Evolutionary conservation across 1,140 invertebrate species (phyloP), one percentile per base, ranked within the genome.

Genomic region (Aphaenogaster ashmeadi): DNA sequence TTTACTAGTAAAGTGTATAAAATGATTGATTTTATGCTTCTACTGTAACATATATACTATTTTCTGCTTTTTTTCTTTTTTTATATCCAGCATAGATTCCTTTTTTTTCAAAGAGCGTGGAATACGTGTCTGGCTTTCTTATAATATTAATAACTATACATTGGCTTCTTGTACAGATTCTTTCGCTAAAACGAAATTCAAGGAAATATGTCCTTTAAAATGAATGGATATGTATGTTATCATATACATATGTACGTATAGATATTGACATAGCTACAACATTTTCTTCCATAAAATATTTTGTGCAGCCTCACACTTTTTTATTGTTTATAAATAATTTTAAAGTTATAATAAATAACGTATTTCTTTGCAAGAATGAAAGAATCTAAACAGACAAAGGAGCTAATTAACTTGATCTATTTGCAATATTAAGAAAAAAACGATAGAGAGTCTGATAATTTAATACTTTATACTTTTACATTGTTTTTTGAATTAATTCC

Each of bases 161-260:
- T 79, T 56, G 41, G 15, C 66, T 86, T 83, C 83, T 90, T 74
- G 64, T 88, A 88, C 78, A 78, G 81, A 91, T 90, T 91, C 67
- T 90, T 85, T 90, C 54, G 41, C 36, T 15, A 69, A 87, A 69
- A 58, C 41, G 44, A 71, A 15, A 62, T 87, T 62, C 52, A 58
- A 86, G 87, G 44, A 72, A 47, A 62, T 80, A 64, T 15, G n/a
- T 47, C 64, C 36, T 67, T 81, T 60, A 27, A 52, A 87, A 75
- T 11, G 27, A 78, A 80, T 87, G 15, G 58, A 83, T 86, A 74
- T 72, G 56, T 88, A 77, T 86, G 15, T 86, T 60, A 33, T 74
- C n/a, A 84, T 86, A 90, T 88, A 86, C 69, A 86, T 88, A 88
- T 62, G 71, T 89, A 62, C 89, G 86, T 90, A 44, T 79, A 90